Conservation (phyloP, 2,797 vertebrate genomes). For the Pangasius mekongensis region DNA sequence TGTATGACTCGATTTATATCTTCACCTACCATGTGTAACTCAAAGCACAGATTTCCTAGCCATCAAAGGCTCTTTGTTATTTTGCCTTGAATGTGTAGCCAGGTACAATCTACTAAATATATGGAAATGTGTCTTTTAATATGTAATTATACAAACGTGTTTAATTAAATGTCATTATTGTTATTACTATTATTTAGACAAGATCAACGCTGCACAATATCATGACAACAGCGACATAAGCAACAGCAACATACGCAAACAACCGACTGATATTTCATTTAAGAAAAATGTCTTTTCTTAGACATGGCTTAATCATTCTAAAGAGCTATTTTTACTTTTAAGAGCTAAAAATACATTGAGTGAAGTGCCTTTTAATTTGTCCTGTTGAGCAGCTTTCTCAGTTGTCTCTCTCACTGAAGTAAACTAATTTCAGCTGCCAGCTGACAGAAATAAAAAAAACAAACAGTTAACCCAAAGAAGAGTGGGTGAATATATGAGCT, state of each 20-base stretch:
- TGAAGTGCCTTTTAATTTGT: constrained; percentile 59
- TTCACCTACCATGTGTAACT: constrained; percentile 53
- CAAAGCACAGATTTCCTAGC: constrained; percentile 66
- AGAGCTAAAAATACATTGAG: constrained; percentile 34
- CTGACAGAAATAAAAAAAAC: background rate
- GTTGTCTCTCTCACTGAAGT: constrained; percentile 34
- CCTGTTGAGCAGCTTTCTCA: constrained; percentile 39
- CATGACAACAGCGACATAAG: constrained; percentile 18
- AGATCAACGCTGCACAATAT: background rate
- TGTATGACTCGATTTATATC: constrained; percentile 64
- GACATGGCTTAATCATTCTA: constrained; percentile 25
- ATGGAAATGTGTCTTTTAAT: constrained; percentile 29
- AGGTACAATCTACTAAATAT: constrained; percentile 23
- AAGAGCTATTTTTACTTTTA: constrained; percentile 33
- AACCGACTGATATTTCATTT: background rate
- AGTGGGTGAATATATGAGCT: constrained; percentile 41
- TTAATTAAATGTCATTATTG: background rate
- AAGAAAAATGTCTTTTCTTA: constrained; percentile 6
- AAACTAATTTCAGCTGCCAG: constrained; percentile 30
- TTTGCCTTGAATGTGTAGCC: constrained; percentile 69
- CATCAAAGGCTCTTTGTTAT: constrained; percentile 67
- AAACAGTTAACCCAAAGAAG: constrained; percentile 47
- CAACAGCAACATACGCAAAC: constrained; percentile 14
- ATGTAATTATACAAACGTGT: constrained; percentile 21
- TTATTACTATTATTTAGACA: background rate